Evolutionary conservation across 2,113 vertebrate genomes (phyloP).

Genomic region (Urocynchramus pylzowi): DNA sequence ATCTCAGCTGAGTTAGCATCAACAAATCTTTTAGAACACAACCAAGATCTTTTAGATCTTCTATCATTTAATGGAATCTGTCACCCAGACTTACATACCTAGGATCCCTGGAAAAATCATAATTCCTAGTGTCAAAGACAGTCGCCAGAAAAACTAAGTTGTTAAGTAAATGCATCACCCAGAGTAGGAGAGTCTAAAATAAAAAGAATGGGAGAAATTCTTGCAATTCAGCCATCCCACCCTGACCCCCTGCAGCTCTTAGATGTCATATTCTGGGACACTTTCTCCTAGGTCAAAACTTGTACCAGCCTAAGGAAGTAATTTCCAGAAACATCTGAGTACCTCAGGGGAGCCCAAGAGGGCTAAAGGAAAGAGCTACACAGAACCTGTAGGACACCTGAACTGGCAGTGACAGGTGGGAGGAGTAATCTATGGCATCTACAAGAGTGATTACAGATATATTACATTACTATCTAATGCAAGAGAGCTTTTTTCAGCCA

Average conservation of each 20-base stretch:
- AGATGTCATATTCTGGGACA: not conserved
- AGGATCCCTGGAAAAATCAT: not conserved
- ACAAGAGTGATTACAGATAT: not conserved
- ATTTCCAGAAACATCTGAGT: not conserved
- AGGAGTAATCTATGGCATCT: not conserved
- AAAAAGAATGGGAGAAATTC: not conserved
- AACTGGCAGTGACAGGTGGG: not conserved
- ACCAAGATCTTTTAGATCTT: not conserved
- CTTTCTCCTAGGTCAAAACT: not conserved
- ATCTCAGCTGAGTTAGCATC: not conserved
- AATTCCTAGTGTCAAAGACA: not conserved
- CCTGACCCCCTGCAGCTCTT: accelerated
- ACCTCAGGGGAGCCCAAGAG: not conserved
- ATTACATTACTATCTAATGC: not conserved
- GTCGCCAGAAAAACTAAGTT: not conserved
- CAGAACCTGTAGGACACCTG: not conserved
- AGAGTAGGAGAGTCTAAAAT: not conserved
- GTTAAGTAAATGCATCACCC: not conserved
- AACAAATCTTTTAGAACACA: not conserved
- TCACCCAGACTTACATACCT: not conserved
- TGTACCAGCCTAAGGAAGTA: not conserved
- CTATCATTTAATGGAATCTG: constrained; percentile 11
- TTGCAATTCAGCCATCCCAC: not conserved
- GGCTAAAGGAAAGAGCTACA: not conserved
- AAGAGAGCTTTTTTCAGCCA: not conserved